Conservation (phyloP, 2,113 vertebrate genomes). For the Psilopsiagon aymara region DNA sequence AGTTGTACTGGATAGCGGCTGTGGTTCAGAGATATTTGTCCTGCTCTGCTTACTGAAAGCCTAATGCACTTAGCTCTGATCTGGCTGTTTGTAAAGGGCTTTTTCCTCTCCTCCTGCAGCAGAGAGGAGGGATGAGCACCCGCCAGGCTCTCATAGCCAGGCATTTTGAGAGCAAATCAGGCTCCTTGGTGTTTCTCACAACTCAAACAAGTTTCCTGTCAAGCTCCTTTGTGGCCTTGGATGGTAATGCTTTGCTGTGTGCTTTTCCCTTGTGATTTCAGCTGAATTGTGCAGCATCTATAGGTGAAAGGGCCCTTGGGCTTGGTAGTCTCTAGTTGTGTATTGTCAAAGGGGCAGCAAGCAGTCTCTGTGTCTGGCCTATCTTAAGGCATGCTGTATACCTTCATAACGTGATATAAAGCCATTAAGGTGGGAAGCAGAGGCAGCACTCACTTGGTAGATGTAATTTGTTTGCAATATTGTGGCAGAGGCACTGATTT, state of each 20-base stretch:
- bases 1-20: neutral
- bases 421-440: neutral
- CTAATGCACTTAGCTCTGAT: neutral
- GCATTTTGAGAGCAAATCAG: neutral
- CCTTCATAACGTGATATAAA: neutral
- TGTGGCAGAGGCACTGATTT: neutral
- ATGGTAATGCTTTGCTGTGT: neutral
- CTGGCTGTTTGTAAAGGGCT: neutral
- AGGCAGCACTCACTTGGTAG: accelerated
- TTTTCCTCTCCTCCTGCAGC: neutral
- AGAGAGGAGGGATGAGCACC: neutral
- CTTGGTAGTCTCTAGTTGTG: neutral
- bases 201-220: neutral
- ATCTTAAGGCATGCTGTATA: neutral
- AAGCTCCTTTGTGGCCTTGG: neutral
- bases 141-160: accelerated
- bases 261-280: neutral
- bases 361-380: neutral
- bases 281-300: neutral
- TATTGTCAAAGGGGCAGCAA: neutral
- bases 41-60: neutral
- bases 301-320: neutral
- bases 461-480: neutral
- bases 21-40: neutral
- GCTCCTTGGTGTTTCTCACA: neutral